Evolutionary conservation across 2,888 invertebrate species (phyloP).

Genomic region (Torymus aiolomorphi): DNA sequence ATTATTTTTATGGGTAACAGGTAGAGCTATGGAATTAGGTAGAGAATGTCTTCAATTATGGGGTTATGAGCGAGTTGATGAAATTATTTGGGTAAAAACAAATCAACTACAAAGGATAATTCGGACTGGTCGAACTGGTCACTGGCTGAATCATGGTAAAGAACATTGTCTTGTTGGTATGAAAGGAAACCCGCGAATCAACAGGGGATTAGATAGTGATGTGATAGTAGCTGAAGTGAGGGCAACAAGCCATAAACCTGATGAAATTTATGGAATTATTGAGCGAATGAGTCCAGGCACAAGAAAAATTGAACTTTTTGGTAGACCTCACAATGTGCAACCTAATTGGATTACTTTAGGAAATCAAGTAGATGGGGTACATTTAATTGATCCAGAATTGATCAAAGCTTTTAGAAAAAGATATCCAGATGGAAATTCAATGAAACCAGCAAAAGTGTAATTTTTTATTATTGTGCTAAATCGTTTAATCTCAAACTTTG

Average conservation of each 20-base stretch:
- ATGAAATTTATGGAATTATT: conserved; percentile 98
- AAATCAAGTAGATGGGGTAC: conserved; percentile 96
- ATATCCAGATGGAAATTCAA: conserved; percentile 92
- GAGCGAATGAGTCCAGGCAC: conserved; percentile 97
- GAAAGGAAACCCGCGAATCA: conserved; percentile 95
- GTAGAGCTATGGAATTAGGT: conserved; percentile 96
- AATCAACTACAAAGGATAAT: conserved; percentile 98
- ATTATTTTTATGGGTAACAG: conserved; percentile 98
- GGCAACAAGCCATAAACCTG: conserved; percentile 98
- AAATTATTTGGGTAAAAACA: conserved; percentile 99
- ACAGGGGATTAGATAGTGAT: conserved; percentile 96
- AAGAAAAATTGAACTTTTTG: conserved; percentile 97
- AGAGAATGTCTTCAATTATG: conserved; percentile 96
- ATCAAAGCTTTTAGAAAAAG: conserved; percentile 92
- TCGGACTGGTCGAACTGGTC: conserved; percentile 96
- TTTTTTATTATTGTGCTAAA: conserved; percentile 4
- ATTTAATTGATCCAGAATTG: conserved; percentile 93
- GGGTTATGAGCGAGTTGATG: conserved; percentile 98
- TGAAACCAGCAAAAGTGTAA: conserved; percentile 75
- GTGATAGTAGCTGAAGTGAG: conserved; percentile 98
- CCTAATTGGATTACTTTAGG: conserved; percentile 99
- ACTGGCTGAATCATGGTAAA: conserved; percentile 99
- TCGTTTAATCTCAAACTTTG: conserved; percentile 15
- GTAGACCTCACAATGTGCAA: conserved; percentile 97
- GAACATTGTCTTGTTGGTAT: conserved; percentile 97